Evolutionary conservation across 2,888 invertebrate genomes (phyloP).

Genomic region (Trachelus troglodyta): DNA sequence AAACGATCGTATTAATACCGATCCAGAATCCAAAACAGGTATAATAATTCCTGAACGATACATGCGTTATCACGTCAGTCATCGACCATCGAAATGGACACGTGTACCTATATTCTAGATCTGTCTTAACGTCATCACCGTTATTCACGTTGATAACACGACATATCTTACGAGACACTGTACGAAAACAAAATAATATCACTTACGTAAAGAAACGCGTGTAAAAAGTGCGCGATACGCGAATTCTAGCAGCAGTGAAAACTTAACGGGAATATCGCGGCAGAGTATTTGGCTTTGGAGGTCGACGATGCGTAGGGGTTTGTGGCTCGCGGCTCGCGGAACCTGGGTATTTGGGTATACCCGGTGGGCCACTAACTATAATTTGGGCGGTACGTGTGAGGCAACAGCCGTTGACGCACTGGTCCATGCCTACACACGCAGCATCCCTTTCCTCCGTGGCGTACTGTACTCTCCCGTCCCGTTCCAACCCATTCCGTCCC

Average conservation of each 20-base stretch:
- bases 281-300: neutral
- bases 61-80: neutral
- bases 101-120: neutral
- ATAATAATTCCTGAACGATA: neutral
- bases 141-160: neutral
- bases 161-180: neutral
- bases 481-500: constrained; percentile 45
- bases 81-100: neutral
- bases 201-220: neutral
- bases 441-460: constrained; percentile 59
- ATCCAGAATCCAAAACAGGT: neutral
- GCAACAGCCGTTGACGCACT: constrained; percentile 67
- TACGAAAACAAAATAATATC: neutral
- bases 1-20: neutral
- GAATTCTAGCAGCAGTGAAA: neutral
- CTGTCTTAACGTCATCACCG: neutral
- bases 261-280: neutral
- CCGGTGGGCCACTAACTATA: constrained; percentile 59
- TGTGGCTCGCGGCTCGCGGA: constrained; percentile 3
- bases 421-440: constrained; percentile 67
- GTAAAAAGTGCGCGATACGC: neutral
- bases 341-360: constrained; percentile 38
- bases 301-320: constrained; percentile 7
- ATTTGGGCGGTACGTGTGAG: constrained; percentile 66
- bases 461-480: constrained; percentile 33